These are phyloP conservation scores for Lepidocyrtinus sp. DNA, from an alignment of 2,888 invertebrate genomes.

Conservation along the genomic window DNA sequence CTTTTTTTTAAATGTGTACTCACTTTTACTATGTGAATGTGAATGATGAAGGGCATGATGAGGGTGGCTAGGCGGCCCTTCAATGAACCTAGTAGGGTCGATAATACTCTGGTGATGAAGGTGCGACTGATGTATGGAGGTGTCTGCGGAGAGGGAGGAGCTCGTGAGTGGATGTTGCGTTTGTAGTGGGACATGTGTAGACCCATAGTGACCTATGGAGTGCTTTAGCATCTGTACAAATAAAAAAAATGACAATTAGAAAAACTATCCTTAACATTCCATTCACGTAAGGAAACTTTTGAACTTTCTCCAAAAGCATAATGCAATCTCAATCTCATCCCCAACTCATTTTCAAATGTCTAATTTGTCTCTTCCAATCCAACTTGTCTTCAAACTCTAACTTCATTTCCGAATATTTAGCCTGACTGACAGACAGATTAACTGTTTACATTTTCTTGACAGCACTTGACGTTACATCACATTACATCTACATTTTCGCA, in stretches of 20 bases:
- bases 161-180: slow-evolving; percentile 68
- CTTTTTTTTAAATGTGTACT: slow-evolving; percentile 27
- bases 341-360: no score
- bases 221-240: slow-evolving; percentile 68
- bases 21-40: slow-evolving; percentile 69
- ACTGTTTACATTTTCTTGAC: no score
- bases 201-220: slow-evolving; percentile 69
- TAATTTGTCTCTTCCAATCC: no score
- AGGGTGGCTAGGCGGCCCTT: slow-evolving; percentile 66
- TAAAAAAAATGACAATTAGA: slow-evolving; percentile 8
- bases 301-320: no score
- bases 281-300: no score
- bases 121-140: slow-evolving; percentile 65
- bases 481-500: no score
- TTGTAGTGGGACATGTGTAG: slow-evolving; percentile 64
- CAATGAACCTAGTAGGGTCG: slow-evolving; percentile 69
- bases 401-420: no score
- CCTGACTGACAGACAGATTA: no score
- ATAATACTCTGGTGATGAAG: slow-evolving; percentile 63
- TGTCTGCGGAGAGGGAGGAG: slow-evolving; percentile 69
- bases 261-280: no score
- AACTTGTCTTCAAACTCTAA: no score
- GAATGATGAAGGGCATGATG: slow-evolving; percentile 60
- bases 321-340: no score
- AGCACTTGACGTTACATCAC: no score